phyloP scores from a whole-genome alignment of 2,113 vertebrate species.

The Anhinga anhinga region DNA sequence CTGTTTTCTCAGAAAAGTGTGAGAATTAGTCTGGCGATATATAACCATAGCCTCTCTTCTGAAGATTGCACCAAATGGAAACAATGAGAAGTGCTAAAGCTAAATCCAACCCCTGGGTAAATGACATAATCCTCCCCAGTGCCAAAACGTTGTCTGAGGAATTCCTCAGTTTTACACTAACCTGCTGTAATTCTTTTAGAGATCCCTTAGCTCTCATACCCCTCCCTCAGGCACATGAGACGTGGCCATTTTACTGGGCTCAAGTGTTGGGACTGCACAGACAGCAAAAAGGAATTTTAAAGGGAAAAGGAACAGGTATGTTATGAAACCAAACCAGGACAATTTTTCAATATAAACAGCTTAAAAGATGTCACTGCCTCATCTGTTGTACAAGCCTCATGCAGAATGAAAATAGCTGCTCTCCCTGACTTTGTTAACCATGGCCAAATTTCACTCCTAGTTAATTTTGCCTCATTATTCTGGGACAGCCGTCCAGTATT shows the following conservation, averaged over 20 bases:
- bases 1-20: background rate
- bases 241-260: background rate
- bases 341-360: background rate
- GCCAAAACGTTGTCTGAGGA: constrained; percentile 36
- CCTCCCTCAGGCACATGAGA: background rate
- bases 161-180: constrained; percentile 30
- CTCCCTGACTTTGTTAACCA: background rate
- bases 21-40: background rate
- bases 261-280: background rate
- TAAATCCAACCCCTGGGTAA: background rate
- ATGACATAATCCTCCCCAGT: constrained; percentile 51
- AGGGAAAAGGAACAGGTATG: background rate
- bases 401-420: background rate
- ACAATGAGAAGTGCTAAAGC: constrained; percentile 43
- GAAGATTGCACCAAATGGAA: constrained; percentile 50
- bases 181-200: constrained; percentile 45
- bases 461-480: background rate
- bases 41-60: background rate
- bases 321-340: background rate
- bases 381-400: background rate
- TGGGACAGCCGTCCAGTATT: background rate
- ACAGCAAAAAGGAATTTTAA: background rate
- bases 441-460: background rate
- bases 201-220: constrained; percentile 28
- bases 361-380: background rate